Base-by-base conservation (phyloP, 2,797 vertebrate species). In the Onychomys arenicola region DNA sequence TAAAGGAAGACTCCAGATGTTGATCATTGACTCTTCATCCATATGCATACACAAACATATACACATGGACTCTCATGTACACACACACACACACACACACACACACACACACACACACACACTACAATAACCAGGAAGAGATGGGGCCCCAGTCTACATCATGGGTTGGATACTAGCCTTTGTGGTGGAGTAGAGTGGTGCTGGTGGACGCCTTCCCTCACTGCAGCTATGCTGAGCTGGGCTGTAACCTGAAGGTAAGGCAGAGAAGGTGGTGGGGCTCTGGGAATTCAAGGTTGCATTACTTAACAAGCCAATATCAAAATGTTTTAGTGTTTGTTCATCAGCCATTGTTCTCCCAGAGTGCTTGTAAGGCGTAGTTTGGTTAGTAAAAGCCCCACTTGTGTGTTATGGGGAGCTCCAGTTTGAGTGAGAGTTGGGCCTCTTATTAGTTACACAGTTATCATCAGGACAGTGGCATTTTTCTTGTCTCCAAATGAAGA, bases 121-220 rank as follows among this genome's bases (percentile, higher is more conserved):
- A 52, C 52, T 13, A 65, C 65, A 34, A 67, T 34, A 82, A 27
- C 14, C 29, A n/a, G 11, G 12, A 43, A 14, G 4, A 16, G 27
- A 9, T 2, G 25, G 23, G 2, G 25, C 9, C 9, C 16, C 1
- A 0, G 17, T 57, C 25, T 5, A 29, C 21, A 37, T 69, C 61
- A 9, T 1, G 1, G 0, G 10, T 3, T 1, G 0, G 40, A 57
- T 0, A 2, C 59, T 78, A 43, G 40, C n/a, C 78, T 34, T 71
- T 40, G 77, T 86, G n/a, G 77, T 94, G 43, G 86, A 86, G 34
- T 21, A 11, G 52, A 11, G 9, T 8, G 2, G 3, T 69, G 29
- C 25, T 29, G 43, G 83, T 16, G 43, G 37, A 49, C 19, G 7
- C 11, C 16, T 52, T 16, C 27, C n/a, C 25, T 55, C 85, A 71